Base-by-base conservation (phyloP, 2,113 vertebrate genomes). In the Sporophila hypoxantha region DNA sequence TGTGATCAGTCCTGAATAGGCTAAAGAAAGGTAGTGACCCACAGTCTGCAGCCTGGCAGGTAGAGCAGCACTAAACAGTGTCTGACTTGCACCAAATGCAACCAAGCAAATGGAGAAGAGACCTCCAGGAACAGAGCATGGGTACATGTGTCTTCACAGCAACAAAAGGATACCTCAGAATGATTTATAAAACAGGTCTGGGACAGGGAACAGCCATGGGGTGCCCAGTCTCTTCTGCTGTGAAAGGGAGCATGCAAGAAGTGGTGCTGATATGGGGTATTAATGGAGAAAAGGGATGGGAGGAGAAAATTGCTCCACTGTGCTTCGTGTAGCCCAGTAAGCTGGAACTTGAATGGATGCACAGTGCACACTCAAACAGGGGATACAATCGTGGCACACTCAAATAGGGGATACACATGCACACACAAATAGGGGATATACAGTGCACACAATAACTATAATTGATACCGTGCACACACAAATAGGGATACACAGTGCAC, bases 71-170 rank as follows among this genome's bases (percentile, higher is more conserved):
- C 32, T 34, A 34, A 69, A 12, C 9, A 18, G 22, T 23, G 19
- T 59, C 47, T 70, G 90, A 34, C 37, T 73, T 79, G 32, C 11
- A 70, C 27, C 19, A 53, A 56, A 14, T 26, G 7, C 17, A 53
- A 7, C 26, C 26, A 47, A 59, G 12, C 4, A 32, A 50, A 14
- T 0, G 15, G 27, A 18, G 68, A 76, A 34, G 30, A 55, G 16
- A 66, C 21, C 25, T 73, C 56, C 1, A 1, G n/a, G 34, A 65
- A 18, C 27, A 41, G 41, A 10, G 14, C 8, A 3, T 47, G 23
- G 34, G 13, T 12, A 5, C 0, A 1, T 34, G 36, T 13, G 1
- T 25, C 5, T 79, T 37, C 29, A 34, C 46, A 76, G 16, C 13
- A 82, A 55, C 13, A 34, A 50, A 88, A 70, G 14, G 17, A 5